phyloP scores from a whole-genome alignment of 2,888 invertebrate species.

The Sepioteuthis lessoniana region DNA sequence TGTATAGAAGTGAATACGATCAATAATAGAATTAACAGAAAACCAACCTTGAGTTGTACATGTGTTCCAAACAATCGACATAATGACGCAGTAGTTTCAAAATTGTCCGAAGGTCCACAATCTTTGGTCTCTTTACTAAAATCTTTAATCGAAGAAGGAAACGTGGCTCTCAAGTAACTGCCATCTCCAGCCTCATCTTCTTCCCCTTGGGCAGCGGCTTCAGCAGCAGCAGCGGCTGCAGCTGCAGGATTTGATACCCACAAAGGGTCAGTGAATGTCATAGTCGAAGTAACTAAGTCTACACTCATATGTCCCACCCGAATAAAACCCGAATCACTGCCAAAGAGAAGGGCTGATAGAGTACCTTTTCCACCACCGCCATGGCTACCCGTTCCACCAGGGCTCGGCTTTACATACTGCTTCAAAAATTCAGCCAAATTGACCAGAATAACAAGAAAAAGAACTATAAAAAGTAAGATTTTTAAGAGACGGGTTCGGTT shows the following conservation, averaged over 20 bases:
- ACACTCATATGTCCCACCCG: constrained; percentile 35
- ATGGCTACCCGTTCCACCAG: not conserved
- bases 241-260: constrained; percentile 25
- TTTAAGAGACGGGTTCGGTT: constrained; percentile 23
- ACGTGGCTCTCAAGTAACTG: not conserved
- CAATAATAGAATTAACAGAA: not conserved
- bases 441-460: constrained; percentile 37
- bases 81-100: not conserved
- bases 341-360: not conserved
- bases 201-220: constrained; percentile 37
- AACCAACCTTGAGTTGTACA: constrained; percentile 33
- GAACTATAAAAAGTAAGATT: not conserved
- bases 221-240: not conserved
- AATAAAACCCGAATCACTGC: not conserved
- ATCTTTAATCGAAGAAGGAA: constrained; percentile 35
- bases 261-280: constrained; percentile 35
- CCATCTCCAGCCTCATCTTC: constrained; percentile 45
- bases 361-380: not conserved
- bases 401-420: not conserved
- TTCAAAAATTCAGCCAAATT: constrained; percentile 13
- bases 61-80: not conserved
- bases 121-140: not conserved
- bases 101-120: constrained; percentile 3
- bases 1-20: not conserved
- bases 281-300: constrained; percentile 24